Percentiles rank a stretch among this genome's conserved stretches.
Conservation (phyloP, 2,113 vertebrate species). For the Heterotilapia buettikoferi region DNA sequence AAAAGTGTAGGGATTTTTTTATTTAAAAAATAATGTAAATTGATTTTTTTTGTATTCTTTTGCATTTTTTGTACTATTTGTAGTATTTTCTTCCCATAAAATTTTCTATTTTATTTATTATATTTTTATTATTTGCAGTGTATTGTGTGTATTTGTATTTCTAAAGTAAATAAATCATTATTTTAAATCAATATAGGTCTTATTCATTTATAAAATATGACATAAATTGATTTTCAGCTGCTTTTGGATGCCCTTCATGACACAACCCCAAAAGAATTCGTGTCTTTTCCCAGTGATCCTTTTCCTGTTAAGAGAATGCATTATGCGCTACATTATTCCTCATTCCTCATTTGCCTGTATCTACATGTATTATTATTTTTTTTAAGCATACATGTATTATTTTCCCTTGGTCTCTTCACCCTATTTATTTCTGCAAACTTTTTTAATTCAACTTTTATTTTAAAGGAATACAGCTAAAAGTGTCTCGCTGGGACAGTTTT, state of each 20-base stretch:
- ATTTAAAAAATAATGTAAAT: not conserved
- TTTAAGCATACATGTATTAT: not conserved
- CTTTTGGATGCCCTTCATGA: not conserved
- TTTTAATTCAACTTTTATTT: not conserved
- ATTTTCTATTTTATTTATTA: not conserved
- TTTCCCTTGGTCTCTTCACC: not conserved
- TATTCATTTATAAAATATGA: not conserved
- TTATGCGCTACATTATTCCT: accelerated
- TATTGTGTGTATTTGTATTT: not conserved
- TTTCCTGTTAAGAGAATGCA: not conserved
- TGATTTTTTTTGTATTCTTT: accelerated
- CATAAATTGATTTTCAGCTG: not conserved
- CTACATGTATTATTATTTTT: not conserved
- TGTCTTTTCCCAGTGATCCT: not conserved
- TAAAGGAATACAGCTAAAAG: not conserved
- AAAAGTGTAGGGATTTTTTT: not conserved
- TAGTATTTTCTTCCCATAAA: not conserved
- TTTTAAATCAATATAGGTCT: not conserved
- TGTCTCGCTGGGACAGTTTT: not conserved
- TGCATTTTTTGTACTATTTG: not conserved
- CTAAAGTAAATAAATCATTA: not conserved
- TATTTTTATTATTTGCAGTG: not conserved
- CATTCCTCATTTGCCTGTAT: not conserved
- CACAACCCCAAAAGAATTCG: not conserved
- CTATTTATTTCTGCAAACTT: not conserved